phyloP scores from a whole-genome alignment of 2,797 vertebrate species.

The Nothura maculosa region DNA sequence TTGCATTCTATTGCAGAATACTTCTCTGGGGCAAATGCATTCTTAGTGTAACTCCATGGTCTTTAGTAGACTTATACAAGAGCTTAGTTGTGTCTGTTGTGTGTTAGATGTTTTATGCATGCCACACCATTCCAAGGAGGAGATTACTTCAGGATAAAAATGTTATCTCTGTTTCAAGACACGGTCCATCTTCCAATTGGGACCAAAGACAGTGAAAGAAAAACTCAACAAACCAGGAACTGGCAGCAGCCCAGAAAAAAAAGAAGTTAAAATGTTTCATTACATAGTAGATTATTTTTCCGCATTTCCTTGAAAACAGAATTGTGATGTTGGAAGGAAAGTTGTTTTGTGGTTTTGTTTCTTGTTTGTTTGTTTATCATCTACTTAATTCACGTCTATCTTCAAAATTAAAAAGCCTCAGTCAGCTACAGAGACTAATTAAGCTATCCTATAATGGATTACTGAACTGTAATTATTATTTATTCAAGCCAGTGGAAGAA shows the following conservation, averaged over 20 bases:
- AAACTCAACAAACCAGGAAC: not conserved
- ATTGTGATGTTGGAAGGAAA: not conserved
- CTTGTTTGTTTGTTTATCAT: constrained; percentile 16
- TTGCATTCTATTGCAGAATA: not conserved
- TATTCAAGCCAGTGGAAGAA: constrained; percentile 49
- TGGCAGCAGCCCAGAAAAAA: not conserved
- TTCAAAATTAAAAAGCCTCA: constrained; percentile 37
- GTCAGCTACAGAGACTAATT: constrained; percentile 39
- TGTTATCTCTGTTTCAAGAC: not conserved
- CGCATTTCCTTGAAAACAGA: not conserved
- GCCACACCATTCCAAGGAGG: not conserved
- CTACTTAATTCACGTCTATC: constrained; percentile 13
- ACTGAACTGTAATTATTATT: constrained; percentile 63
- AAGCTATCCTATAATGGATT: constrained; percentile 29
- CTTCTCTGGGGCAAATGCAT: not conserved
- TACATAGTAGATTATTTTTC: not conserved
- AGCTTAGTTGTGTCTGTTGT: not conserved
- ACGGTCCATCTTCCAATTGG: not conserved
- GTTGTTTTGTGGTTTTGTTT: rapidly evolving
- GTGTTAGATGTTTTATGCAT: not conserved
- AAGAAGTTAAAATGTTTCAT: not conserved
- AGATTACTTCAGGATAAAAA: constrained; percentile 24
- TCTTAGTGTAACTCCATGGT: not conserved
- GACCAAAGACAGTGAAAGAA: not conserved
- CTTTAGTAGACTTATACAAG: not conserved